A percentile compares a stretch with the other conserved stretches of the same genome.
These are phyloP conservation scores for Dryomyza anilis DNA, from an alignment of 2,888 invertebrate genomes.

Conservation along the genomic window DNA sequence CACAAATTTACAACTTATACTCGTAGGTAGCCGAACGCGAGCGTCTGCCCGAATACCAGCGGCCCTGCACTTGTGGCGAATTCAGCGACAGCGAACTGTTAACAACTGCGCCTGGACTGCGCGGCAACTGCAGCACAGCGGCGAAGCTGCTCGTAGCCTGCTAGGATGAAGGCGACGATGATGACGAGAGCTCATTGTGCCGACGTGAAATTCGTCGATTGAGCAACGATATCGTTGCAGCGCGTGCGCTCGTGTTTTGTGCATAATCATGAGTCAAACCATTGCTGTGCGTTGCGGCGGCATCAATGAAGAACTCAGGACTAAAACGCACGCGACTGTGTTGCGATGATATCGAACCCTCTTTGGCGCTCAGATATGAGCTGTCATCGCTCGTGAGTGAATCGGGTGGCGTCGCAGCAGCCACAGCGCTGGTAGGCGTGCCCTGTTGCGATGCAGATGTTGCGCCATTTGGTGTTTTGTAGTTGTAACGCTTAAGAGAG, in stretches of 20 bases:
- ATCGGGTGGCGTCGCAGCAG: constrained; percentile 86
- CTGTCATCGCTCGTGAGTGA: constrained; percentile 86
- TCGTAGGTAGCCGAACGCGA: constrained; percentile 60
- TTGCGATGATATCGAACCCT: constrained; percentile 71
- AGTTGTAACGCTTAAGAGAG: constrained; percentile 74
- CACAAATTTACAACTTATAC: constrained; percentile 51
- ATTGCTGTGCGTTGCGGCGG: constrained; percentile 44
- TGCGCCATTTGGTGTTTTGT: constrained; percentile 63
- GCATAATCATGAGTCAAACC: constrained; percentile 29
- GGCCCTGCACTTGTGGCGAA: no score
- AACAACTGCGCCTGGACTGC: constrained; percentile 52
- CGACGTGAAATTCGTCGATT: constrained; percentile 47
- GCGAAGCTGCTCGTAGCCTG: constrained; percentile 46
- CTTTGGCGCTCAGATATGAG: constrained; percentile 85
- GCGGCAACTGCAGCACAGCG: constrained; percentile 47
- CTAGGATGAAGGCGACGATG: constrained; percentile 57
- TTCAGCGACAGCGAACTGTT: constrained; percentile 37
- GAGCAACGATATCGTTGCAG: constrained; percentile 36
- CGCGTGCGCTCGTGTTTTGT: constrained; percentile 25
- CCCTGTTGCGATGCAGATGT: constrained; percentile 51
- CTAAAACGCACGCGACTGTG: constrained; percentile 78
- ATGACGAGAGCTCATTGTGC: constrained; percentile 45
- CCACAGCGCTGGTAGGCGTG: constrained; percentile 81
- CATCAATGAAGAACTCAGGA: constrained; percentile 73
- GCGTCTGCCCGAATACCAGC: constrained; percentile 59